Base-by-base conservation (phyloP, 2,797 vertebrate genomes). In the Myotis pilosus region DNA sequence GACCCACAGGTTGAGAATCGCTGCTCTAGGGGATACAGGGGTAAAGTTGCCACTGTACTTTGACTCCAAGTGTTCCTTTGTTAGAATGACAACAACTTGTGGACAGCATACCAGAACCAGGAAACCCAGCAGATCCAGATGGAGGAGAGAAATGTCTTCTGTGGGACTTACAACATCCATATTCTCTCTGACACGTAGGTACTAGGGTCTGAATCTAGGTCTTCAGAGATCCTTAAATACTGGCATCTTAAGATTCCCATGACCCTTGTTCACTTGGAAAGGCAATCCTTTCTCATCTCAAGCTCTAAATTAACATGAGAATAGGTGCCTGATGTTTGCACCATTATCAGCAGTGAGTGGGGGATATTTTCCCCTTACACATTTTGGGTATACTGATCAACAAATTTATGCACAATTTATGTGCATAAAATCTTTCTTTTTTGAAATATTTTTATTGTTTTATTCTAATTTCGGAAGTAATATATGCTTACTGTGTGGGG, bases 61-160 rank as follows among this genome's bases (percentile, higher is more conserved):
- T 96, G 75, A 92, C 38, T 74, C 25, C 23, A 23, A 0, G 0
- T 33, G 28, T 97, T 84, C 23, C 30, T 28, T 89, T 51, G 0
- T 41, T 76, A 95, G 78, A 47, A 36, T 8, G 97, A 94, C 1
- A 64, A 95, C 68, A 91, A 87, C 8, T 97, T 99, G 94, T 97
- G 98, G 55, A 92, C 95, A 0, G 97, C 98, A 25, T 99, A 99
- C 60, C 91, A 82, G 17, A 98, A 98, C 4, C 94, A 99, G 92
- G 97, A 98, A 95, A 99, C 98, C 0, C 94, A 97, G 51, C 95
- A 19, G 0, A 90, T 99, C 6, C 84, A 94, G 89, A 97, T 99
- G 98, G 99, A 99, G 76, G 99, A 99, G 95, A 98, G 99, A 80
- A 99, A 99, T 60, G 94, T 99, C 62, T 99, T 98, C 94, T 99